Evolutionary conservation across 1,140 invertebrate genomes (phyloP).

Genomic region (Physella acuta): DNA sequence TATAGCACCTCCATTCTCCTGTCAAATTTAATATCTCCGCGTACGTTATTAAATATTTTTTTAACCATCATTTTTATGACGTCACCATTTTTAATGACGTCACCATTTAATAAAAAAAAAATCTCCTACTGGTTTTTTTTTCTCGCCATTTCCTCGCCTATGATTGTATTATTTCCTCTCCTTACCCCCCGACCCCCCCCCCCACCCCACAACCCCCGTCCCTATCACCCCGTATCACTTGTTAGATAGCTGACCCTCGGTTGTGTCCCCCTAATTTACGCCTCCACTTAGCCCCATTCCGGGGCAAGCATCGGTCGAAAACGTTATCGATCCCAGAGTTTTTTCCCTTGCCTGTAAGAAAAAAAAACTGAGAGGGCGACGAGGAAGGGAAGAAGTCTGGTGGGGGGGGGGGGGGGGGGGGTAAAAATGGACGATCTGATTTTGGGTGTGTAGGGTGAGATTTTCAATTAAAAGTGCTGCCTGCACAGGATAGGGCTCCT

Average conservation of each 20-base stretch:
- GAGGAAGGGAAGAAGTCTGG: not conserved
- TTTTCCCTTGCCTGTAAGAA: no score
- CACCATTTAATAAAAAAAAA: no score
- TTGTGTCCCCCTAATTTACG: not conserved
- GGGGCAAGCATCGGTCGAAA: not conserved
- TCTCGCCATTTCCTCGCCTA: not conserved
- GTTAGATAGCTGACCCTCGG: not conserved
- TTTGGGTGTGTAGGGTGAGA: not conserved
- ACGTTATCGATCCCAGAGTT: not conserved
- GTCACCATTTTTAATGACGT: no score
- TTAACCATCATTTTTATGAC: no score
- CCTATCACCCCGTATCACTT: not conserved
- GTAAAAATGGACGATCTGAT: not conserved
- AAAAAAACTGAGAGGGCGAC: no score
- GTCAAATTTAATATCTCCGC: no score
- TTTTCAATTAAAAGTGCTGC: no score
- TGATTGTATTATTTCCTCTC: not conserved
- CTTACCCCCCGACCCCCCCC: not conserved
- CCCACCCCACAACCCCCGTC: no score
- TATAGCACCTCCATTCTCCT: no score
- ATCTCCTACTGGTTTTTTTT: no score
- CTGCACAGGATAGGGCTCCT: no score
- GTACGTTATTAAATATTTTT: no score
- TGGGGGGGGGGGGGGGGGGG: not conserved
- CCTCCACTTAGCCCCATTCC: not conserved